Conservation (phyloP, 2,113 vertebrate genomes). For the Cisticola juncidis region DNA sequence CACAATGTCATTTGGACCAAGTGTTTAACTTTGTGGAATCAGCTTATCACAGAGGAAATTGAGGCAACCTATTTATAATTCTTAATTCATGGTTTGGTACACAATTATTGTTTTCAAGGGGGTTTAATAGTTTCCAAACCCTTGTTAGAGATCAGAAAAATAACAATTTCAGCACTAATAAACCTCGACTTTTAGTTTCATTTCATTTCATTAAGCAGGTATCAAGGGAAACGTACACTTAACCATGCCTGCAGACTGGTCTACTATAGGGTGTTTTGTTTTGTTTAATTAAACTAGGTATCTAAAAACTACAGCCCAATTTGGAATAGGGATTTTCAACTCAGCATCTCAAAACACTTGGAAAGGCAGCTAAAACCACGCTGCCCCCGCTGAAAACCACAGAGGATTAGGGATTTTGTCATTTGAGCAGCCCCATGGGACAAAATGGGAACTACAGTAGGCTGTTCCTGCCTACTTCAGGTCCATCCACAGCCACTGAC, state of each 20-base stretch:
- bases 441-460: not conserved
- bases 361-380: not conserved
- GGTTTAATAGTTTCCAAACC: not conserved
- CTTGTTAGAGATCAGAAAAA: not conserved
- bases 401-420: not conserved
- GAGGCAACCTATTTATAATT: conserved; percentile 20
- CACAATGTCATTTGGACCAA: not conserved
- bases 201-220: not conserved
- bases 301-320: not conserved
- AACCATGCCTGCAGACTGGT: not conserved
- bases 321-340: not conserved
- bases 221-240: not conserved
- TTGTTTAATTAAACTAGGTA: not conserved
- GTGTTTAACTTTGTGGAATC: not conserved
- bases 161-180: not conserved
- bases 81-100: conserved; percentile 27
- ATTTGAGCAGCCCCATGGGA: not conserved
- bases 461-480: not conserved
- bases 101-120: not conserved
- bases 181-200: not conserved
- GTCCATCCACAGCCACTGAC: not conserved
- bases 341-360: not conserved
- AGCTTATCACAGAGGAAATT: not conserved
- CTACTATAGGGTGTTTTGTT: fast-evolving
- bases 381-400: not conserved